Base-by-base conservation (phyloP, 2,888 invertebrate species). In the Hypolimnas misippus region DNA sequence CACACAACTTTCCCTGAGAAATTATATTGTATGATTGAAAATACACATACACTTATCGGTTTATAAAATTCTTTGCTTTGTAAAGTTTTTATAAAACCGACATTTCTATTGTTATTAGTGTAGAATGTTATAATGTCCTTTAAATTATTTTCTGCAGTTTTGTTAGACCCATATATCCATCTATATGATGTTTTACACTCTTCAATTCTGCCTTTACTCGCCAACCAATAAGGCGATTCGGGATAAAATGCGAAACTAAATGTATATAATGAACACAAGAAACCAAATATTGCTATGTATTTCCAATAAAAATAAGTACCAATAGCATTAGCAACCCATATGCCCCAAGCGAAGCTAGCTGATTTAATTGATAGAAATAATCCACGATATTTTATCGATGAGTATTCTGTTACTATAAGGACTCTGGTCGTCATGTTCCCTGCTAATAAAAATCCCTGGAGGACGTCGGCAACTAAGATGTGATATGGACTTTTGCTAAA, bases 1-100 rank as follows among this genome's bases (percentile, higher is more conserved):
- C 75, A 79, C 0, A 78, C 74, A 16, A 80, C 56, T 69, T 83
- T 83, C 0, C 83, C 84, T 2, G 82, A 81, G 60, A 83, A 79
- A 54, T 79, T 73, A 59, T 83, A 83, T 50, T 81, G 71, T 0
- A 74, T 76, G 68, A 78, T 75, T 2, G 78, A 75, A 3, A 78
- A 69, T 49, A 77, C 40, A 0, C 77, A 77, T 10, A 81, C 61
- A 31, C 77, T 66, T 31, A 81, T 57, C 17, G 83, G 82, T 56
- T 75, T 76, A 49, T 79, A 78, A 64, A 83, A 83, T 1, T 76
- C 76, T 59, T 68, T 76, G 19, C 72, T 72, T 29, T 59, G 73
- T 16, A 77, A 55, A 12, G 72, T 74, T 53, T 73, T 65, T 12
- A 68, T 14, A 0, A 55, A 25, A 17, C 21, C 25, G 10, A 40